Evolutionary conservation across 1,140 invertebrate genomes (phyloP).

Genomic region (Metaphire vulgaris): DNA sequence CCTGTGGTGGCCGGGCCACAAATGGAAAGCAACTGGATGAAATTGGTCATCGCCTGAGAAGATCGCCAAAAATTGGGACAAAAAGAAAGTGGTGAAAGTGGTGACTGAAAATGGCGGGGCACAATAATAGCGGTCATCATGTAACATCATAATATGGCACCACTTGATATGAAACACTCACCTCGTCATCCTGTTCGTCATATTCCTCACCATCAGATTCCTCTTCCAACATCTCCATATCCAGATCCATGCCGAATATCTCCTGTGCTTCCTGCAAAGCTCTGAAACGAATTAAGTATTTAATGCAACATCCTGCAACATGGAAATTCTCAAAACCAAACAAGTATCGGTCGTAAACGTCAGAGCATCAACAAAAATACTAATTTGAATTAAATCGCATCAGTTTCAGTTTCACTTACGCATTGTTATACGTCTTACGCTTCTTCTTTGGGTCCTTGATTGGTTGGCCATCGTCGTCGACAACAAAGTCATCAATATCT

Average conservation of each 20-base stretch:
- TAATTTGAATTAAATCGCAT: constrained; percentile 18
- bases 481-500: constrained; percentile 94
- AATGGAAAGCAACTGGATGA: no score
- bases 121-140: no score
- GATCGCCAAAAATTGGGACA: no score
- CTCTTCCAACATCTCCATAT: constrained; percentile 89
- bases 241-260: constrained; percentile 96
- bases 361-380: constrained; percentile 5
- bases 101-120: no score
- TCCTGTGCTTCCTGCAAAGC: constrained; percentile 96
- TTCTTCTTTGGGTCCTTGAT: constrained; percentile 74
- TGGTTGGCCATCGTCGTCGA: constrained; percentile 88
- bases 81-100: no score
- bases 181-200: constrained; percentile 55
- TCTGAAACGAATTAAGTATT: constrained; percentile 50
- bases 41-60: no score
- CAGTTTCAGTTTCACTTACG: constrained; percentile 57
- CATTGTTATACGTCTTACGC: constrained; percentile 73
- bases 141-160: no score
- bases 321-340: neutral
- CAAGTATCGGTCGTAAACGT: no score
- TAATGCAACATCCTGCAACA: neutral
- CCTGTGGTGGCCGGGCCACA: no score
- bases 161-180: no score
- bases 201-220: constrained; percentile 81